These are phyloP conservation scores for Dasysyrphus tricinctus DNA, from an alignment of 2,888 invertebrate genomes.

Conservation along the genomic window DNA sequence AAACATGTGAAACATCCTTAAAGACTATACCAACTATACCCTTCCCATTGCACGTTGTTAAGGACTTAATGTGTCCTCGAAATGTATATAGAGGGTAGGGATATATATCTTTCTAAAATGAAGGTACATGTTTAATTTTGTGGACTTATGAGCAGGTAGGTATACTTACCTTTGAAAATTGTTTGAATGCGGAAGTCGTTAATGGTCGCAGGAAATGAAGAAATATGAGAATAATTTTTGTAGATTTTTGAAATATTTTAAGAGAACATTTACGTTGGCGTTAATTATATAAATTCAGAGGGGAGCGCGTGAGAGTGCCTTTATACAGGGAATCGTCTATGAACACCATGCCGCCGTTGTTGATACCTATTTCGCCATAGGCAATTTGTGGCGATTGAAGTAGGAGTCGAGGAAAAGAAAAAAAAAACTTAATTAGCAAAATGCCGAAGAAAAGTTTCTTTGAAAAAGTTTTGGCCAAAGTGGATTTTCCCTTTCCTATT, in stretches of 20 bases:
- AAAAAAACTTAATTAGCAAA: slow-evolving; percentile 16
- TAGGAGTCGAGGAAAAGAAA: background rate
- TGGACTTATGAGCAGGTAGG: slow-evolving; percentile 3
- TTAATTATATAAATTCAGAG: slow-evolving; percentile 45
- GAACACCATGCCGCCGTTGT: background rate
- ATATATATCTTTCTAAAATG: background rate
- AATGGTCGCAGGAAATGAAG: slow-evolving; percentile 33
- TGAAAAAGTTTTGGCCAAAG: background rate
- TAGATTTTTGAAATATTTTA: slow-evolving; percentile 44
- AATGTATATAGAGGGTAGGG: background rate
- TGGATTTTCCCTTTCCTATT: slow-evolving; percentile 14
- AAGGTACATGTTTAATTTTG: slow-evolving; percentile 9
- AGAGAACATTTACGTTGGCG: slow-evolving; percentile 35
- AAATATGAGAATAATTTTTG: slow-evolving; percentile 50
- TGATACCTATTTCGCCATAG: background rate
- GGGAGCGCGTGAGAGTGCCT: slow-evolving; percentile 17
- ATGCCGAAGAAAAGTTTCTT: slow-evolving; percentile 12
- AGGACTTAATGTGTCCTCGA: background rate
- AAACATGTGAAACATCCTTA: slow-evolving; percentile 20
- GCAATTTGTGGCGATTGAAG: slow-evolving; percentile 8
- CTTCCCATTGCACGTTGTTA: slow-evolving; percentile 4
- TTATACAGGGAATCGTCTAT: background rate
- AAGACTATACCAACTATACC: background rate
- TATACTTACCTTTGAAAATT: slow-evolving; percentile 4
- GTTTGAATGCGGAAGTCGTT: slow-evolving; percentile 10